phyloP scores from a whole-genome alignment of 92 coral and sea anemone genomes.

The Epizoanthus stellaris region DNA sequence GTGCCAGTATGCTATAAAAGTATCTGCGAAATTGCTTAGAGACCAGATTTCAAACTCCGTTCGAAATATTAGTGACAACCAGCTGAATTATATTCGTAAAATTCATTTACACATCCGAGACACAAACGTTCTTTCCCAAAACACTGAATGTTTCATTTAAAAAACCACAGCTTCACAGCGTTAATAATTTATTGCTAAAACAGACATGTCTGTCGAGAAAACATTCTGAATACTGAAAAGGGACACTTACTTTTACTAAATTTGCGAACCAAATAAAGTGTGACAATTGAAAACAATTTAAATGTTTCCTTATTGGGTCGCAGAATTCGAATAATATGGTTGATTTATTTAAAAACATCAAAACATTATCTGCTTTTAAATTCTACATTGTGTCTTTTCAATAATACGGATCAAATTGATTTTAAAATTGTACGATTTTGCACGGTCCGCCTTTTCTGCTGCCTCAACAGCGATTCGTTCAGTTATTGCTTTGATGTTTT shows the following conservation, averaged over 20 bases:
- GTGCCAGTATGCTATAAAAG: not conserved
- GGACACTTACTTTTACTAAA: not conserved
- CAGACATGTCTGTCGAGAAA: conserved; percentile 9
- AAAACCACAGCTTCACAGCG: conserved; percentile 33
- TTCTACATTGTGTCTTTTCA: conserved; percentile 16
- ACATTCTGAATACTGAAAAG: not conserved
- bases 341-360: not conserved
- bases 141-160: conserved; percentile 25
- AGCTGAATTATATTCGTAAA: not conserved
- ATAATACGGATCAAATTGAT: conserved; percentile 6
- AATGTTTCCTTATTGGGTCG: conserved; percentile 1
- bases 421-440: not conserved
- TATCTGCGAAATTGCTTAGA: not conserved
- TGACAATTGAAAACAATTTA: not conserved
- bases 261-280: not conserved
- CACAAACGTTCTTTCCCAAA: conserved; percentile 8
- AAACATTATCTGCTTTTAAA: conserved; percentile 14
- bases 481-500: not conserved
- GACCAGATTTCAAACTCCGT: not conserved
- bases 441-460: not conserved
- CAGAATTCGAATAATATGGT: not conserved
- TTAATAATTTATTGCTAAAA: conserved; percentile 29
- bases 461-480: not conserved
- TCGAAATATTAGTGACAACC: not conserved
- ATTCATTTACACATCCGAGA: conserved; percentile 3